These are phyloP conservation scores for Empidonax traillii DNA, from an alignment of 2,113 vertebrate species.

Conservation along the genomic window DNA sequence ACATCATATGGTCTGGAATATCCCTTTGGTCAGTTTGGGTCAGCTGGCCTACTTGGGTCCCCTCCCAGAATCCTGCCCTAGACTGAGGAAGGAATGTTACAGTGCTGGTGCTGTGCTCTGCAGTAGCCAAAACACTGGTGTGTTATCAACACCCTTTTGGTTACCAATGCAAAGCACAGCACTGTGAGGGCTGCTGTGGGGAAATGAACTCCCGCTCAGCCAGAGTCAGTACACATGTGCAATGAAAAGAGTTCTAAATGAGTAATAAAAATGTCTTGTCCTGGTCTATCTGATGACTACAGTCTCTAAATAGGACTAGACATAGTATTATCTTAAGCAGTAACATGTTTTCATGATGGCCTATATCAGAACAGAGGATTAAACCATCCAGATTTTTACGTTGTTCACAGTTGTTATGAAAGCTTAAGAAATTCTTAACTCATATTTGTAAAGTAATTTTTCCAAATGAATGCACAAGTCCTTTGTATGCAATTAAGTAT, in stretches of 20 bases:
- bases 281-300: background rate
- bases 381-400: background rate
- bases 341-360: background rate
- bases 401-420: background rate
- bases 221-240: too few species aligned
- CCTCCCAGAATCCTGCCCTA: too few species aligned
- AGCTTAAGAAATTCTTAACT: background rate
- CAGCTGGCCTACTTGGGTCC: too few species aligned
- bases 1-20: too few species aligned
- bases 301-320: background rate
- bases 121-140: too few species aligned
- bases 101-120: too few species aligned
- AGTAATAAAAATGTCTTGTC: background rate
- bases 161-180: too few species aligned
- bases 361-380: background rate
- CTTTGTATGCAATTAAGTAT: background rate
- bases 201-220: too few species aligned
- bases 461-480: background rate
- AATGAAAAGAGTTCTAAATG: background rate
- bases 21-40: too few species aligned
- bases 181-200: too few species aligned
- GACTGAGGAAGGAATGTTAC: too few species aligned
- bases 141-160: too few species aligned
- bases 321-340: background rate
- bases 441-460: background rate